Conservation (phyloP, 2,888 invertebrate species). For the Bimastos eiseni region DNA sequence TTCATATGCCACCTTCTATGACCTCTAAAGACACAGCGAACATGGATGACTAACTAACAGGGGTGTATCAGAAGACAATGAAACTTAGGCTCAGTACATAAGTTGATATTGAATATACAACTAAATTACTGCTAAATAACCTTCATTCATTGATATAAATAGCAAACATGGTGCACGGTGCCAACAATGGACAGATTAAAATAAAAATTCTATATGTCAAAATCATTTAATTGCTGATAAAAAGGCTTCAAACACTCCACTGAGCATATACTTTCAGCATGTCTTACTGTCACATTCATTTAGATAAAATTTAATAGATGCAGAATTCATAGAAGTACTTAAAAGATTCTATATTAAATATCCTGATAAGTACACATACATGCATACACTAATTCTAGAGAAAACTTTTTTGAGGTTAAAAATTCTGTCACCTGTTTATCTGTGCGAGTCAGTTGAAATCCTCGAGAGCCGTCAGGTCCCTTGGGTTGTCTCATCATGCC, state of each 20-base stretch:
- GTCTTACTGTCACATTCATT: not conserved
- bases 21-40: not conserved
- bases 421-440: not conserved
- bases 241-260: not conserved
- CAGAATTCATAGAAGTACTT: not conserved
- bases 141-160: no score
- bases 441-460: slow-evolving; percentile 68
- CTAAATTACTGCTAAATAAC: no score
- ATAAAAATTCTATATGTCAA: no score
- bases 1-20: not conserved
- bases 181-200: no score
- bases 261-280: not conserved
- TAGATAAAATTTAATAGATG: no score
- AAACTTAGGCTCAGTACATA: no score
- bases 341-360: not conserved
- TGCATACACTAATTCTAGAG: not conserved
- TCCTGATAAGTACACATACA: not conserved
- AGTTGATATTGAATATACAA: no score
- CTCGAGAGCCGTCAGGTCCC: slow-evolving; percentile 87
- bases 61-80: no score
- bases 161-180: no score
- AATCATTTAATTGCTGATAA: no score
- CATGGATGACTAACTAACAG: not conserved
- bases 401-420: not conserved
- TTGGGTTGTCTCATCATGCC: slow-evolving; percentile 82